These are phyloP conservation scores for Aythya baeri DNA, from an alignment of 2,113 vertebrate genomes.

Conservation along the genomic window DNA sequence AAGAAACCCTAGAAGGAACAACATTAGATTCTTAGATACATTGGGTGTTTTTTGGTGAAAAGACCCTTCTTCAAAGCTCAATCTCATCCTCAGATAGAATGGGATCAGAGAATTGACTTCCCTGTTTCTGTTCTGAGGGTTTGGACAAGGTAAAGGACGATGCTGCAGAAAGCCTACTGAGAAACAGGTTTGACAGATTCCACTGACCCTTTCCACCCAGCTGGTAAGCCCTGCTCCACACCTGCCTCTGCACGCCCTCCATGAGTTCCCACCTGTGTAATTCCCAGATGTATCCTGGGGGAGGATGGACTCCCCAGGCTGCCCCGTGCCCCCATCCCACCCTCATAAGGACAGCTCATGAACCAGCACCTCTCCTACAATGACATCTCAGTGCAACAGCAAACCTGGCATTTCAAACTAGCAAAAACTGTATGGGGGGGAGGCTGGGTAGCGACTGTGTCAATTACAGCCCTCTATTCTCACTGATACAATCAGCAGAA, in stretches of 20 bases:
- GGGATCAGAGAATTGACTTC: background rate
- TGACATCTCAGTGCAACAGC: background rate
- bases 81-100: background rate
- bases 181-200: background rate
- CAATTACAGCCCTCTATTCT: background rate
- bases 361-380: background rate
- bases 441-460: background rate
- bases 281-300: background rate
- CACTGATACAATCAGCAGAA: background rate
- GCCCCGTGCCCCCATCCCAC: background rate
- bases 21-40: background rate
- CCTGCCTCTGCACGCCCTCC: background rate
- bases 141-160: too few species aligned
- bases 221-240: background rate
- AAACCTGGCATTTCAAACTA: background rate
- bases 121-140: background rate
- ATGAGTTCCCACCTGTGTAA: background rate
- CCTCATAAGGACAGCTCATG: background rate
- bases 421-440: rapidly evolving
- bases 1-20: background rate
- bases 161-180: background rate
- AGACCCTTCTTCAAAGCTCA: background rate
- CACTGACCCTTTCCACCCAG: background rate
- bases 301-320: background rate
- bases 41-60: background rate